Percentiles rank a stretch among this genome's conserved stretches.
Evolutionary conservation across 2,888 invertebrate genomes (phyloP).

Genomic region (Hypena proboscidalis): DNA sequence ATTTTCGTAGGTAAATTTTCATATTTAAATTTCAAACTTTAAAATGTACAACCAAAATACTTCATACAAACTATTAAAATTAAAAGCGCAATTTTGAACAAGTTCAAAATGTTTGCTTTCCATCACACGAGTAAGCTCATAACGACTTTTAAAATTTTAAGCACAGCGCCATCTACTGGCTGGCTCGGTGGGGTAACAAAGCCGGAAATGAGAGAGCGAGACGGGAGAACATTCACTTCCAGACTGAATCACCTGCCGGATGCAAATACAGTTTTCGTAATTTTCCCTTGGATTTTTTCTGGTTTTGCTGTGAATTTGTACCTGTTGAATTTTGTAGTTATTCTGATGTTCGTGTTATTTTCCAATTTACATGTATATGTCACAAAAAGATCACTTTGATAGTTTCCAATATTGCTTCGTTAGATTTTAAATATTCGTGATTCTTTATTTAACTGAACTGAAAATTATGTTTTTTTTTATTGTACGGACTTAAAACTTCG

Average conservation of each 20-base stretch:
- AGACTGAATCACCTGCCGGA: conserved; percentile 56
- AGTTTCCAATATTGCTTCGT: too few species aligned
- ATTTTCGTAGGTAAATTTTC: too few species aligned
- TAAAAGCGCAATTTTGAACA: conserved; percentile 17
- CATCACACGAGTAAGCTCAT: not conserved
- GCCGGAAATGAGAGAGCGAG: conserved; percentile 52
- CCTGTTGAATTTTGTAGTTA: conserved; percentile 53
- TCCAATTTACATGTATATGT: not conserved
- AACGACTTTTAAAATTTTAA: conserved; percentile 19
- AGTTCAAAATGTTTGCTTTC: not conserved
- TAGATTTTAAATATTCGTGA: too few species aligned
- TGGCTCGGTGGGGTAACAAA: conserved; percentile 16
- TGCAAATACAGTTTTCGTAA: conserved; percentile 59
- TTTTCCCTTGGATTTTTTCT: conserved; percentile 42
- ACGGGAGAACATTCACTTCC: conserved; percentile 48
- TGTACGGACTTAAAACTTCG: too few species aligned
- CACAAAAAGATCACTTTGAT: too few species aligned
- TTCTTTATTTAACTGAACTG: too few species aligned
- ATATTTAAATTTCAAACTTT: too few species aligned
- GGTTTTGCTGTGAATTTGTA: conserved; percentile 35
- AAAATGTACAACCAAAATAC: too few species aligned
- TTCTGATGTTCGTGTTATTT: conserved; percentile 5
- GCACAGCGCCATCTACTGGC: conserved; percentile 39
- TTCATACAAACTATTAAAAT: conserved; percentile 15
- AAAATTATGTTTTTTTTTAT: too few species aligned